Evolutionary conservation across 2,797 vertebrate species (phyloP).

Genomic region (Borostomias antarcticus): DNA sequence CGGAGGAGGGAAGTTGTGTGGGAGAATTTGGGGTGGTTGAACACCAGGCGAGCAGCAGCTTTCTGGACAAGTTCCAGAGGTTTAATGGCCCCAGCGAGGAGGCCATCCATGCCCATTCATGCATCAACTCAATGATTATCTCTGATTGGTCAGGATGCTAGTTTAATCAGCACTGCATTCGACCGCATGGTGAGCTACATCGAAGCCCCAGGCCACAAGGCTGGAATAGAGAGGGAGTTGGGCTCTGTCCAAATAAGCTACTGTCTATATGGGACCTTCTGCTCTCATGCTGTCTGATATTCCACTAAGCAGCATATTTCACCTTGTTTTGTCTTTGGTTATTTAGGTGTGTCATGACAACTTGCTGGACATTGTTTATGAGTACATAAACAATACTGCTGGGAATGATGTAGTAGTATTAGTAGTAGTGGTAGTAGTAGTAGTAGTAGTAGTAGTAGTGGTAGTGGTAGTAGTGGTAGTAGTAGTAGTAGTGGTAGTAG

Average conservation of each 20-base stretch:
- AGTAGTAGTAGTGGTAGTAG: too few relatives aligned
- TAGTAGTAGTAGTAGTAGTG: too few relatives aligned
- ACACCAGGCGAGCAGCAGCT: too few relatives aligned
- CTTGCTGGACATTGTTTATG: not conserved
- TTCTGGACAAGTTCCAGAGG: too few relatives aligned
- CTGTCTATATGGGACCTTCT: not conserved
- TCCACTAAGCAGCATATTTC: too few relatives aligned
- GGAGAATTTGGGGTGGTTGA: too few relatives aligned
- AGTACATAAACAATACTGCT: not conserved
- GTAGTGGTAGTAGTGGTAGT: too few relatives aligned
- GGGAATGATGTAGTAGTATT: not conserved
- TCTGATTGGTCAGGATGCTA: not conserved
- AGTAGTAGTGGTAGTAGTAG: too few relatives aligned
- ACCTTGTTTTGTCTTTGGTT: not conserved
- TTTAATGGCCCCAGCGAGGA: too few relatives aligned
- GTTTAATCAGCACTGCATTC: not conserved
- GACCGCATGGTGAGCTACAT: not conserved
- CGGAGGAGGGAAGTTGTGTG: too few relatives aligned
- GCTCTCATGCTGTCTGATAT: too few relatives aligned
- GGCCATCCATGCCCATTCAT: too few relatives aligned
- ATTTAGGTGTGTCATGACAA: not conserved
- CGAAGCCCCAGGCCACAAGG: not conserved
- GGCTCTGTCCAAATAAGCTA: not conserved
- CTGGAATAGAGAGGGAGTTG: not conserved
- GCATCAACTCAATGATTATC: not conserved